Evolutionary conservation across 2,888 invertebrate genomes (phyloP), one percentile per base, ranked within the genome.

Genomic region (Drosophila phalerata): DNA sequence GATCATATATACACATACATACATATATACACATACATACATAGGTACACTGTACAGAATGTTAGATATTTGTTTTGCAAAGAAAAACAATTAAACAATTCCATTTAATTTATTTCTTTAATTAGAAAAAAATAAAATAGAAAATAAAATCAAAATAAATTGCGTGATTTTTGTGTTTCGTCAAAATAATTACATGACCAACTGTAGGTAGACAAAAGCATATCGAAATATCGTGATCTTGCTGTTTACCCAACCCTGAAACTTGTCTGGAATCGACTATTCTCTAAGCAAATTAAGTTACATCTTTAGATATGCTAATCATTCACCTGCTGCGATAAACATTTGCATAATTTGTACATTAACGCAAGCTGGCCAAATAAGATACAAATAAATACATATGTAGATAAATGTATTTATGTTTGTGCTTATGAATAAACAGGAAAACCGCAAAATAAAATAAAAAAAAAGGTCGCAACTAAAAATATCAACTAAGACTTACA

Each of bases 271-370:
- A 73, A 82, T 70, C 69, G 69, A 63, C 70, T 77, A 73, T 52
- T 68, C 45, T 48, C 38, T 60, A 62, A 68, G 13, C 61, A 64
- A 69, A 66, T 77, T 48, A n/a, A 64, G 32, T 45, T 60, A 67
- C 62, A 68, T 68, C 43, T 65, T 15, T 55, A 49, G 42, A 48
- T 79, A 74, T 73, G 74, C 56, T 85, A 74, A 77, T 77, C 65
- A 72, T 83, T 85, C 82, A 83, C 83, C 86, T 83, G 83, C 77
- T 77, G 51, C 47, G 53, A n/a, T 61, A 48, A 22, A 65, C 58
- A 82, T 83, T 85, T 82, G 60, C 80, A 88, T 82, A 85, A 88
- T 80, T 69, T 58, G 61, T 66, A 73, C 68, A 73, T 73, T 77
- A 68, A 56, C 74, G 49, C 61, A 56, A 64, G 51, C 48, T 57